phyloP scores from a whole-genome alignment of 2,797 vertebrate genomes.

The Natrix natrix region DNA sequence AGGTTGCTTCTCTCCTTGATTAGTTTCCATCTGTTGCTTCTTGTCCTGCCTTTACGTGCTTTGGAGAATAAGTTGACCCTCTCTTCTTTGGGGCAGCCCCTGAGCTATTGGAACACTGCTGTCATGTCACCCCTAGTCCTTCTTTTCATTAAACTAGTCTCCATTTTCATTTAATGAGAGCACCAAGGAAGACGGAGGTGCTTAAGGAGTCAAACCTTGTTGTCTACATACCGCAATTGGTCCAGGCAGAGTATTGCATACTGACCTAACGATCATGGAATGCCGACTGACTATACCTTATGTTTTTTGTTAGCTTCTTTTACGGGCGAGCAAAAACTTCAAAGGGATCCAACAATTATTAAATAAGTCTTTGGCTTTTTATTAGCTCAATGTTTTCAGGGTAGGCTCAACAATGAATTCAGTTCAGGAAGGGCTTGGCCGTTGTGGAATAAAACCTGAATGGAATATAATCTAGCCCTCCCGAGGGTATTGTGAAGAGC shows the following conservation, averaged over 20 bases:
- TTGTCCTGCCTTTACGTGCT: neutral
- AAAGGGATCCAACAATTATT: conserved; percentile 60
- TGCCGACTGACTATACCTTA: conserved; percentile 52
- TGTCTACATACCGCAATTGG: conserved; percentile 49
- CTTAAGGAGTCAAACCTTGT: conserved; percentile 13
- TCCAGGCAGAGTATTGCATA: conserved; percentile 50
- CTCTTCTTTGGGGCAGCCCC: neutral
- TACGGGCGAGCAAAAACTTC: conserved; percentile 66
- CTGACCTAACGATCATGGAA: conserved; percentile 66
- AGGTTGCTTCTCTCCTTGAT: neutral
- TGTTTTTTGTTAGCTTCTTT: conserved; percentile 63
- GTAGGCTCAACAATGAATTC: conserved; percentile 50
- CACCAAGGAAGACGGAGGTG: conserved; percentile 24
- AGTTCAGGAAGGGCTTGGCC: conserved; percentile 48
- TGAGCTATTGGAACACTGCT: neutral
- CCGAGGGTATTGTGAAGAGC: neutral
- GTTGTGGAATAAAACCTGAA: conserved; percentile 29
- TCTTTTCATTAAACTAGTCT: neutral
- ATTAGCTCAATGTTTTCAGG: conserved; percentile 45
- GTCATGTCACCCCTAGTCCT: neutral
- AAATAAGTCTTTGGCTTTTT: conserved; percentile 49
- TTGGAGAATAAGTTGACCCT: neutral
- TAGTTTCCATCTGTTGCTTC: neutral
- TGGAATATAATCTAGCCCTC: conserved; percentile 32
- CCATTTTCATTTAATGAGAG: conserved; percentile 36